Base-by-base conservation (phyloP, 2,888 invertebrate genomes). In the Cheilosia variabilis region DNA sequence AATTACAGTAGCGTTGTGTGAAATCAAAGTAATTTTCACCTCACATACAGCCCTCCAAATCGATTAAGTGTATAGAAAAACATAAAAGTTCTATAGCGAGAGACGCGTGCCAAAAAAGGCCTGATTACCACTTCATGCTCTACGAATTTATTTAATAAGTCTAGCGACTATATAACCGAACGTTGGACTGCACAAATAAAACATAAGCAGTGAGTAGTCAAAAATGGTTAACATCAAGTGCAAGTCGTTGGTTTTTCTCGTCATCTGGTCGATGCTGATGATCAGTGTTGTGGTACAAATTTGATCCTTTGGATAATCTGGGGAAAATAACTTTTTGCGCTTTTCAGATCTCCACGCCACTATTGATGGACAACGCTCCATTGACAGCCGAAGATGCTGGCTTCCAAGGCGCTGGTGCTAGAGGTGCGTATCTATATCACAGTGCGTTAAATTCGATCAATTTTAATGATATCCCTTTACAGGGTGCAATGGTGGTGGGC, bases 81-180 rank as follows among this genome's bases (percentile, higher is more conserved):
- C 24, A 34, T 22, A 58, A 50, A 43, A 45, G 24, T 47, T 55
- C 34, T 15, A 57, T 50, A 31, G 37, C 6, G 5, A 37, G 13
- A 37, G 37, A 4, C n/a, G 10, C 9, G 4, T 31, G 37, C 7
- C 17, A 27, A 75, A 68, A 41, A 19, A 68, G 75, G 41, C n/a
- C 27, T 68, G 53, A 77, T 77, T 45, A 68, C n/a, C 53, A 55
- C 50, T 75, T 75, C 69, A 81, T 58, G 81, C 75, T 69, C 57
- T 24, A 19, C 43, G 68, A 52, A 63, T 34, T 19, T 37, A 10
- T 24, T 24, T 81, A 81, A 81, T 75, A 45, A 47, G 15, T 19
- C 13, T 4, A 9, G 10, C 19, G 43, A 17, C 27, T 27, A 37
- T 22, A 3, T n/a, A 34, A n/a, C 62, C 75, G 75, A 81, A 81